Percentiles rank a stretch among this genome's conserved stretches.
Evolutionary conservation across 2,113 vertebrate genomes (phyloP).

Genomic region (Seriola quinqueradiata): DNA sequence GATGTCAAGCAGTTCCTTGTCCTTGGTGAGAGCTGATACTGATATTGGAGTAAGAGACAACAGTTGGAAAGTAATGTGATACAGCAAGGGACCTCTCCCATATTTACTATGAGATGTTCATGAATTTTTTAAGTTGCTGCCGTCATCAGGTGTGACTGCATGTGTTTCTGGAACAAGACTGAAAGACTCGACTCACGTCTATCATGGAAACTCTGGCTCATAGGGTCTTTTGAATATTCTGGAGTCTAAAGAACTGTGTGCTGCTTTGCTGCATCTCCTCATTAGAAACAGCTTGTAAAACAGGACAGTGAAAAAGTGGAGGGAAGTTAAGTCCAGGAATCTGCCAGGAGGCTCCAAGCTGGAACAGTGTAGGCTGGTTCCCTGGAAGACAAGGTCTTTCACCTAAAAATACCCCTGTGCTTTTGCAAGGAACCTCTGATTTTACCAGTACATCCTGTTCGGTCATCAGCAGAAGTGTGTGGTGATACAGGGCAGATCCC

Average conservation of each 20-base stretch:
- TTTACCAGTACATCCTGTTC: background rate
- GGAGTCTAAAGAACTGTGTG: background rate
- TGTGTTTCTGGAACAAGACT: conserved; percentile 13
- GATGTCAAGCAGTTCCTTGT: conserved; percentile 44
- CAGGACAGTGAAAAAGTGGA: background rate
- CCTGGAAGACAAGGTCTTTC: background rate
- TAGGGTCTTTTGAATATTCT: background rate
- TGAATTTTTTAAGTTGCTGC: conserved; percentile 58
- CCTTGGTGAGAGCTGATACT: conserved; percentile 52
- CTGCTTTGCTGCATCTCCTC: background rate
- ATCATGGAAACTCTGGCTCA: background rate
- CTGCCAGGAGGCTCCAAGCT: background rate
- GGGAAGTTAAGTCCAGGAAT: background rate
- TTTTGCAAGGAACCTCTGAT: background rate
- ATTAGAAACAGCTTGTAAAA: background rate
- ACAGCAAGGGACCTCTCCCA: conserved; percentile 14
- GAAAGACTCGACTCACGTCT: background rate
- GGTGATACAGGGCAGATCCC: background rate
- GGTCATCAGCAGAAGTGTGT: background rate
- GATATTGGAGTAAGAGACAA: conserved; percentile 45
- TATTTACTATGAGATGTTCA: conserved; percentile 68
- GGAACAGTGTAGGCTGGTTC: no score
- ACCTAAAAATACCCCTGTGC: background rate
- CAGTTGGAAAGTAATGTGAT: conserved; percentile 54
- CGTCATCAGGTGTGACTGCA: conserved; percentile 33